Percentiles rank a stretch among this genome's conserved stretches.
Conservation (phyloP, 2,888 invertebrate genomes). For the Cheilosia impressa region DNA sequence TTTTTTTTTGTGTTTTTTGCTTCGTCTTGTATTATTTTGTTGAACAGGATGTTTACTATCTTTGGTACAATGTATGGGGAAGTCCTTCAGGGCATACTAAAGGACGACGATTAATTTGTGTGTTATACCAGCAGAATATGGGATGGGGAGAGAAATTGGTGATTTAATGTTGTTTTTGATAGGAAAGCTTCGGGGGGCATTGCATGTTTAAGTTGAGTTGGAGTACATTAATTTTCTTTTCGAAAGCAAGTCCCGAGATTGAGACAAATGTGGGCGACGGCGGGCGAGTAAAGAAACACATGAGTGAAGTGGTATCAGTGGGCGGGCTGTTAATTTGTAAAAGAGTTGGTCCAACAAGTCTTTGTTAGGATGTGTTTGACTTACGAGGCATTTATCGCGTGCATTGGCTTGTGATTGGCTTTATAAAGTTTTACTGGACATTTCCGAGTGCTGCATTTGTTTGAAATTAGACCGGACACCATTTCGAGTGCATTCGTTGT, state of each 20-base stretch:
- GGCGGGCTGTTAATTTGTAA: background rate
- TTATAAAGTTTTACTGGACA: too few relatives aligned
- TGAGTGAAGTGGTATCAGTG: constrained; percentile 25
- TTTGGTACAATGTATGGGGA: constrained; percentile 46
- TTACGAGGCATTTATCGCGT: background rate
- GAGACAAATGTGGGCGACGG: constrained; percentile 7
- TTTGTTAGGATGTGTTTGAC: background rate
- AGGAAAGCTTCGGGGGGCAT: constrained; percentile 44
- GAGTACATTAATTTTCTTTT: constrained; percentile 52
- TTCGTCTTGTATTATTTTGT: constrained; percentile 16
- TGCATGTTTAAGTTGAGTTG: constrained; percentile 66
- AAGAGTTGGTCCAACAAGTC: background rate
- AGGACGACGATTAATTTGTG: constrained; percentile 73
- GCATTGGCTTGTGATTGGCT: background rate
- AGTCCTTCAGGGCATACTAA: constrained; percentile 64
- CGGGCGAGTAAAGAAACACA: background rate
- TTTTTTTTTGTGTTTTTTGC: background rate
- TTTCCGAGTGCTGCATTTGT: too few relatives aligned
- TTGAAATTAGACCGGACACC: too few relatives aligned
- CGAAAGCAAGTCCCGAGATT: constrained; percentile 43
- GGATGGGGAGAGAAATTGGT: constrained; percentile 26
- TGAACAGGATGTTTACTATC: constrained; percentile 73
- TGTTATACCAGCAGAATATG: constrained; percentile 20
- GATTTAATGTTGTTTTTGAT: constrained; percentile 56
- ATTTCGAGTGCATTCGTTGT: too few relatives aligned